Percentiles rank a stretch among this genome's conserved stretches.
Evolutionary conservation across 2,888 invertebrate species (phyloP).

Genomic region (Lottia scabra): DNA sequence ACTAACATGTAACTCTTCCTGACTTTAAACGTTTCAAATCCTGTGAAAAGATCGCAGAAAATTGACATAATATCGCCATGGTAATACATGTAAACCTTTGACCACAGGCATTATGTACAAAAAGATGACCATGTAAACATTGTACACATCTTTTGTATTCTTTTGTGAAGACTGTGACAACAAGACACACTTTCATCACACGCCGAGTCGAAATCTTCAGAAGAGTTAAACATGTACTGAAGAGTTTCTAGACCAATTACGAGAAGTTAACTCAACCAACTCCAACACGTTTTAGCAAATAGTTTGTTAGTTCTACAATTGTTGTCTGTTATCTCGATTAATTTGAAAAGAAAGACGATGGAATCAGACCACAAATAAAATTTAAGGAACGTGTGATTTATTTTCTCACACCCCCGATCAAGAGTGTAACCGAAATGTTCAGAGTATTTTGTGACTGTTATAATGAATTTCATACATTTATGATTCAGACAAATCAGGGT

Average conservation of each 20-base stretch:
- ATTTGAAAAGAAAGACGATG: background rate
- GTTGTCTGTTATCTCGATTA: background rate
- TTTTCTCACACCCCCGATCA: background rate
- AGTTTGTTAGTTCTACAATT: background rate
- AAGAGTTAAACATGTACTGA: background rate
- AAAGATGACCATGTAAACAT: background rate
- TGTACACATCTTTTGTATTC: background rate
- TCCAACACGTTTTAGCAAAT: background rate
- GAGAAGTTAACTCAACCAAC: background rate
- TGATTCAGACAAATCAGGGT: background rate
- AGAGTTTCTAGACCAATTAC: background rate
- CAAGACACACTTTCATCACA: background rate
- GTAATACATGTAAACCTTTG: background rate
- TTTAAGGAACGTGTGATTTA: background rate
- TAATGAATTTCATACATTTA: too few species aligned
- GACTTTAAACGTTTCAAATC: background rate
- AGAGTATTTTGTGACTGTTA: too few species aligned
- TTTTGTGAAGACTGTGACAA: background rate
- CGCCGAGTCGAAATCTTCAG: background rate
- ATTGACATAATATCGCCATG: background rate
- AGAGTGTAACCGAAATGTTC: background rate
- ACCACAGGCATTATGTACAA: slow-evolving; percentile 1
- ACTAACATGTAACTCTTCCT: background rate
- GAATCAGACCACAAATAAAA: background rate
- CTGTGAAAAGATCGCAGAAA: background rate